These are phyloP conservation scores for Adela reaumurella DNA, from an alignment of 2,888 invertebrate species.

Conservation along the genomic window DNA sequence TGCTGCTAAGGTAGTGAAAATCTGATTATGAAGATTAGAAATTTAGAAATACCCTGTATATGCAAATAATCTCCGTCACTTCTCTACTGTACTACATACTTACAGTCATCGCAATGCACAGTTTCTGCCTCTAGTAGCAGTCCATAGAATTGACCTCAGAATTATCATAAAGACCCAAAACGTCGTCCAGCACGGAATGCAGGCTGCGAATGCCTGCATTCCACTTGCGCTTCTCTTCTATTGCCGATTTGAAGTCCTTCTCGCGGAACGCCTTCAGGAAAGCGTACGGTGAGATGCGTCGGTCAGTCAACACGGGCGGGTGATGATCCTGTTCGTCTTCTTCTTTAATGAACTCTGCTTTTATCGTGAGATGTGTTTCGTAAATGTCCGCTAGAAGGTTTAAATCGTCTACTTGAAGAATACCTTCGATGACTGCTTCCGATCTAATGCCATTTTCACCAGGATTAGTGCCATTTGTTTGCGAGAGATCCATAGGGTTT, in stretches of 20 bases:
- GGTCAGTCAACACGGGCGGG: slow-evolving; percentile 7
- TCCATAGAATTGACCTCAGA: slow-evolving; percentile 62
- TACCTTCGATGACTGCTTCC: slow-evolving; percentile 52
- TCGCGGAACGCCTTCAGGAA: slow-evolving; percentile 47
- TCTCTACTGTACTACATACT: too few species aligned
- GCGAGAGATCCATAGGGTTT: not conserved
- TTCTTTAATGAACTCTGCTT: slow-evolving; percentile 21
- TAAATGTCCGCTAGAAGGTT: slow-evolving; percentile 53
- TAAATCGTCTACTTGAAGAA: slow-evolving; percentile 50
- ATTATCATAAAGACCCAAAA: slow-evolving; percentile 58
- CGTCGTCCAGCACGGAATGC: slow-evolving; percentile 72
- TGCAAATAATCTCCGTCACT: too few species aligned
- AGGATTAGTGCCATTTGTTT: too few species aligned
- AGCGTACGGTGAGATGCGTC: slow-evolving; percentile 26
- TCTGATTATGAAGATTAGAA: too few species aligned
- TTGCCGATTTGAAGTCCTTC: slow-evolving; percentile 48
- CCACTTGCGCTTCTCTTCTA: slow-evolving; percentile 57
- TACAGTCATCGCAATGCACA: too few species aligned
- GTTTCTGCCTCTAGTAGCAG: slow-evolving; percentile 62
- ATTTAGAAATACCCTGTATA: too few species aligned
- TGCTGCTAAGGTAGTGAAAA: too few species aligned
- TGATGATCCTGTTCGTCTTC: slow-evolving; percentile 23
- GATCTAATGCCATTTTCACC: too few species aligned
- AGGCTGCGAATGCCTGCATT: slow-evolving; percentile 45
- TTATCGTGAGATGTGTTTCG: slow-evolving; percentile 28